phyloP scores from a whole-genome alignment of 2,113 vertebrate genomes.

The Pteruthius melanotis region DNA sequence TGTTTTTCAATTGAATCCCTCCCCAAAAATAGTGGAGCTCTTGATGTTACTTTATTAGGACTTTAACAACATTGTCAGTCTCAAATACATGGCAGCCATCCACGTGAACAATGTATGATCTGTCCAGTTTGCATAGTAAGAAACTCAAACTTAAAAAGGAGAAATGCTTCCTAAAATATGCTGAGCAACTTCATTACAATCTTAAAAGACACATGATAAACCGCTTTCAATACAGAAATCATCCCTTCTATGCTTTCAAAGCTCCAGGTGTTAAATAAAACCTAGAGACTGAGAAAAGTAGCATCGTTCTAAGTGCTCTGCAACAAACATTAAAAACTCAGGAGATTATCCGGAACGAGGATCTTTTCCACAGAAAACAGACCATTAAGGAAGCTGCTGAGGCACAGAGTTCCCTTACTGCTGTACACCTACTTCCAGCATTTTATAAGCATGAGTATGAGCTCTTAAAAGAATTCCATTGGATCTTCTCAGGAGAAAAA shows the following conservation, averaged over 20 bases:
- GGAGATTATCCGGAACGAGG: not conserved
- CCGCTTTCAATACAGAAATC: not conserved
- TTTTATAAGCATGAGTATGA: not conserved
- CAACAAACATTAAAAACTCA: not conserved
- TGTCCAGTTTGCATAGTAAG: not conserved
- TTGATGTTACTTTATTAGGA: constrained; percentile 40
- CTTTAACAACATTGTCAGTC: not conserved
- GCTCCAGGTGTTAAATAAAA: not conserved
- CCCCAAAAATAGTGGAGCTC: constrained; percentile 6
- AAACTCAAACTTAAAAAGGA: not conserved
- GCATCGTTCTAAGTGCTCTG: not conserved
- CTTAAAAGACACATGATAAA: not conserved
- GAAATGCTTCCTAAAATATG: not conserved
- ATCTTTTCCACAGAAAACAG: not conserved
- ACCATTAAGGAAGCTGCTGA: not conserved
- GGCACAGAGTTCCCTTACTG: not conserved
- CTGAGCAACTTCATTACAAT: not conserved
- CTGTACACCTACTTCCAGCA: not conserved
- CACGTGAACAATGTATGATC: not conserved
- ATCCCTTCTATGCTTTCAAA: not conserved
- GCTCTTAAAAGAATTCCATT: not conserved
- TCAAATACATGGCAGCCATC: constrained; percentile 15
- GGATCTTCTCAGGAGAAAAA: not conserved
- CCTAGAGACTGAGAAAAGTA: not conserved
- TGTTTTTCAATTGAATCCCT: constrained; percentile 24